phyloP scores from a whole-genome alignment of 2,113 vertebrate genomes.

The Dipodomys stephensi region DNA sequence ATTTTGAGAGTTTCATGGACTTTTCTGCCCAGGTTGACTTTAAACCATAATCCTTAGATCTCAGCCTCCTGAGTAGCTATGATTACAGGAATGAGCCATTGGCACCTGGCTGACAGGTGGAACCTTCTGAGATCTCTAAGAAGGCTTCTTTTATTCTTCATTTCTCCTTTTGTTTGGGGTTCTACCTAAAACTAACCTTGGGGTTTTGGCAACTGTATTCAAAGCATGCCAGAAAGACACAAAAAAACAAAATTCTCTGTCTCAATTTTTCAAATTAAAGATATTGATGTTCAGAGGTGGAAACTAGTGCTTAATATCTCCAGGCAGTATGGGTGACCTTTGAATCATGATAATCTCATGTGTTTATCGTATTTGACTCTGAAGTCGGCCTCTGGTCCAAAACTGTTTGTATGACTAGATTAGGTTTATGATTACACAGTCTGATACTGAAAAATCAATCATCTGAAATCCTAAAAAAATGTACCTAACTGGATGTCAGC shows the following conservation, averaged over 20 bases:
- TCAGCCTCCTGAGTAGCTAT: too few species aligned
- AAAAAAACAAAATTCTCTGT: not conserved
- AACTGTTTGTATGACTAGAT: conserved; percentile 21
- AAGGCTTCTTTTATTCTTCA: conserved; percentile 1
- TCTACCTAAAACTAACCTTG: not conserved
- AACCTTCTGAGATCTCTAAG: not conserved
- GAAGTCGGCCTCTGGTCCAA: not conserved
- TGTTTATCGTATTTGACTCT: conserved; percentile 1
- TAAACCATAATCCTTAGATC: too few species aligned
- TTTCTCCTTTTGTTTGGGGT: not conserved
- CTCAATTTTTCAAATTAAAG: conserved; percentile 7
- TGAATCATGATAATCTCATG: not conserved
- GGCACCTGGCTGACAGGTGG: not conserved
- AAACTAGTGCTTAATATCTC: conserved; percentile 1
- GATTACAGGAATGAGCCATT: too few species aligned
- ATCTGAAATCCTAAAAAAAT: conserved; percentile 41
- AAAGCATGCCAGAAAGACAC: conserved; percentile 28
- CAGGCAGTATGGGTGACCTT: not conserved
- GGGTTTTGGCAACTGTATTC: not conserved
- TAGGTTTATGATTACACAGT: not conserved
- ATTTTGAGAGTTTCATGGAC: not conserved
- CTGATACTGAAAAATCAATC: conserved; percentile 35
- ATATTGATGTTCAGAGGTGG: conserved; percentile 14
- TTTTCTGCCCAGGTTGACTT: too few species aligned
- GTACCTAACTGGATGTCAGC: conserved; percentile 10